Evolutionary conservation across 2,888 invertebrate genomes (phyloP).

Genomic region (Drosophila nigricruria): DNA sequence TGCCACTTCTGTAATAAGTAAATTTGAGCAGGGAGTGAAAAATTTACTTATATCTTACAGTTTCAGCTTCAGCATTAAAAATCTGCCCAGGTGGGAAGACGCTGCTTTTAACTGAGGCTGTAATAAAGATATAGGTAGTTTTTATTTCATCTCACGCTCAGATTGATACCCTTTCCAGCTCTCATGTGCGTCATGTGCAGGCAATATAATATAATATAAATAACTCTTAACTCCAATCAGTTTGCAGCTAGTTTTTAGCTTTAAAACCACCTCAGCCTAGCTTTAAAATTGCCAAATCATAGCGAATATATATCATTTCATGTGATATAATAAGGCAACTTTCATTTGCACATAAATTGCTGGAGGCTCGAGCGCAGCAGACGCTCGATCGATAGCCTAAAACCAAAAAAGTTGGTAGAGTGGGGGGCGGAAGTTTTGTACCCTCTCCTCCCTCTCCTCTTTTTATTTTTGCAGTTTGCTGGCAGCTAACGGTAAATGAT

Average conservation of each 20-base stretch:
- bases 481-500: slow-evolving; percentile 69
- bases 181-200: no score
- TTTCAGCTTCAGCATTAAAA: no score
- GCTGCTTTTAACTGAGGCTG: no score
- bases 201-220: no score
- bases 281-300: slow-evolving; percentile 18
- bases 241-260: neutral
- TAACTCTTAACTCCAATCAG: neutral
- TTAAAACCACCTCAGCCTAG: neutral
- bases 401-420: neutral
- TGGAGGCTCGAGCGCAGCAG: slow-evolving; percentile 1
- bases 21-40: no score
- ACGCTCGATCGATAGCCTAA: slow-evolving; percentile 51
- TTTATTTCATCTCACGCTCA: no score
- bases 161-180: neutral
- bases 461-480: slow-evolving; percentile 9
- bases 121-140: no score
- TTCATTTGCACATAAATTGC: slow-evolving; percentile 62
- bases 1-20: no score
- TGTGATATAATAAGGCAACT: slow-evolving; percentile 50
- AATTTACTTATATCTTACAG: no score
- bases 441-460: neutral
- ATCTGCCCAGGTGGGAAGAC: no score
- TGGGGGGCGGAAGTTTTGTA: neutral
- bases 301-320: slow-evolving; percentile 46